These are phyloP conservation scores for Danionella dracula DNA, from an alignment of 2,797 vertebrate genomes.

Conservation along the genomic window DNA sequence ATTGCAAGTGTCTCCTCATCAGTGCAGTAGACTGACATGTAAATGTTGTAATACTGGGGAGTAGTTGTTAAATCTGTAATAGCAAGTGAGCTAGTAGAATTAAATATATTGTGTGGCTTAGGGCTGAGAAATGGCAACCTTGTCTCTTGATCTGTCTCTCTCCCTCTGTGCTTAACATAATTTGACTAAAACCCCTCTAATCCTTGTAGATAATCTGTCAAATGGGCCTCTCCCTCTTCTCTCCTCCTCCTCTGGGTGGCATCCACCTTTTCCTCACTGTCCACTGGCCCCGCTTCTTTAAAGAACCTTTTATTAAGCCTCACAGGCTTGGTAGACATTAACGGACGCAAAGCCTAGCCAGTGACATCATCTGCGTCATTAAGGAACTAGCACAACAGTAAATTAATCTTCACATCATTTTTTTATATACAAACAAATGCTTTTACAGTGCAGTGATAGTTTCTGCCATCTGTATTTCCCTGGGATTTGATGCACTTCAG, in stretches of 20 bases:
- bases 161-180: constrained; percentile 74
- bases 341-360: constrained; percentile 53
- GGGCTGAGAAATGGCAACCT: constrained; percentile 72
- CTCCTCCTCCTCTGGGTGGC: constrained; percentile 66
- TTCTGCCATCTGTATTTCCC: constrained; percentile 55
- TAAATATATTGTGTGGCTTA: constrained; percentile 76
- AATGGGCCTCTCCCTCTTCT: constrained; percentile 69
- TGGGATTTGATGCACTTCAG: constrained; percentile 28
- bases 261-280: constrained; percentile 60
- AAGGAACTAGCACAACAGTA: constrained; percentile 64
- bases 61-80: constrained; percentile 1
- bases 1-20: neutral
- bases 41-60: neutral
- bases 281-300: constrained; percentile 24
- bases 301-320: constrained; percentile 54
- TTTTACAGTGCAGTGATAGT: constrained; percentile 50
- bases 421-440: constrained; percentile 61
- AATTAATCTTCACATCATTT: constrained; percentile 67
- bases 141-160: constrained; percentile 71
- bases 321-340: constrained; percentile 52
- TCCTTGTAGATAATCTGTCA: constrained; percentile 77
- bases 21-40: neutral
- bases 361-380: constrained; percentile 63
- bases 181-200: constrained; percentile 78
- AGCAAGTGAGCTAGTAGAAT: constrained; percentile 57